These are phyloP conservation scores for Philaenus spumarius DNA, from an alignment of 1,140 invertebrate species.

Conservation along the genomic window DNA sequence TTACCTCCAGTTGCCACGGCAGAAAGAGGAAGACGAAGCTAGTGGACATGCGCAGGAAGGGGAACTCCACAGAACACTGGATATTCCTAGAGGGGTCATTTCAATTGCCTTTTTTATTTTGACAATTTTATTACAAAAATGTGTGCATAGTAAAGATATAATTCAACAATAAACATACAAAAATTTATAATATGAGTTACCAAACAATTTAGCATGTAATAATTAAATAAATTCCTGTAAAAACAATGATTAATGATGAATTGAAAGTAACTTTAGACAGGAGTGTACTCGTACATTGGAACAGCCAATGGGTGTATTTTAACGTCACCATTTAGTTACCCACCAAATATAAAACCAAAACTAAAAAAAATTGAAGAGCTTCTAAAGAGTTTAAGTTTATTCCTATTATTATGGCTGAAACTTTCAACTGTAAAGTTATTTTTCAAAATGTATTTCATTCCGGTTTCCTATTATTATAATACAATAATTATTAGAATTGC, in stretches of 20 bases:
- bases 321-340: background rate
- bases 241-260: background rate
- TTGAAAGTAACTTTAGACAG: background rate
- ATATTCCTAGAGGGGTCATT: conserved; percentile 16
- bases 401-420: too few species aligned
- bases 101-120: background rate
- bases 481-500: too few species aligned
- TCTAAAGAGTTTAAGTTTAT: too few species aligned
- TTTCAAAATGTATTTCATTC: too few species aligned
- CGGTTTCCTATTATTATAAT: too few species aligned
- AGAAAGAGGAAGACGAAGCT: conserved; percentile 46
- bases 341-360: too few species aligned
- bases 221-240: background rate
- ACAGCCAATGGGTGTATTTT: conserved; percentile 11
- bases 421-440: too few species aligned
- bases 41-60: conserved; percentile 41
- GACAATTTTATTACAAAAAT: background rate
- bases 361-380: too few species aligned
- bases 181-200: background rate
- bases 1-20: conserved; percentile 50
- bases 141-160: background rate
- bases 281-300: background rate
- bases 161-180: background rate
- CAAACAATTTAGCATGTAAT: background rate
- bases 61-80: conserved; percentile 7